Base-by-base conservation (phyloP, 2,113 vertebrate genomes). In the Austrofundulus limnaeus region DNA sequence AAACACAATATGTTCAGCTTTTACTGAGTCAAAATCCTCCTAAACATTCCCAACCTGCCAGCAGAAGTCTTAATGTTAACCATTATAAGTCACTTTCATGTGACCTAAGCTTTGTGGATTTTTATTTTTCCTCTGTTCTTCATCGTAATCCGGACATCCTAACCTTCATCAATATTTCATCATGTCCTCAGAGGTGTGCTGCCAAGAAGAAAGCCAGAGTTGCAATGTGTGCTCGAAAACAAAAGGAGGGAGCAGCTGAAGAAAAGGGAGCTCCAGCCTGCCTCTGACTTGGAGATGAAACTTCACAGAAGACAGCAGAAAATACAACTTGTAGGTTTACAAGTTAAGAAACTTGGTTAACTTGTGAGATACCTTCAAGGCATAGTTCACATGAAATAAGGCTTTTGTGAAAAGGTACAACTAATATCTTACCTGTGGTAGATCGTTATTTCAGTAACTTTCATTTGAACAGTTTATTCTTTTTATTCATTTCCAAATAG, bases 251-350 rank as follows among this genome's bases (percentile, higher is more conserved):
- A 85, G 73, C 83, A 85, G 66, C 53, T 68, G 52, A 31, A 23
- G 45, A 77, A 86, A 25, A 75, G 78, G 39, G 82, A 92, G 52
- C 57, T 69, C 21, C 50, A 52, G 13, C 69, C 81, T 2, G 66
- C 61, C 28, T 88, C 85, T 0, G 83, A 92, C 72, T 56, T 92
- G 50, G 90, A 91, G 53, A 64, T 79, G 56, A 85, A 90, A 51
- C 88, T 92, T 13, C 75, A 31, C 46, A 86, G 79, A 49, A 62
- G 42, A 10, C 61, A 74, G 24, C 80, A 89, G 60, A 90, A 58
- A 51, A 52, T 72, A 21, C 53, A 73, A 64, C 14, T 50, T 0
- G 82, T 84, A 47, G 64, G 78, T 59, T 23, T 34, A 17, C 12
- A 14, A 5, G 11, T 21, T 41, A 1, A 39, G 11, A 39, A 2